Conservation (phyloP, 2,113 vertebrate genomes). For the Xenopus borealis region DNA sequence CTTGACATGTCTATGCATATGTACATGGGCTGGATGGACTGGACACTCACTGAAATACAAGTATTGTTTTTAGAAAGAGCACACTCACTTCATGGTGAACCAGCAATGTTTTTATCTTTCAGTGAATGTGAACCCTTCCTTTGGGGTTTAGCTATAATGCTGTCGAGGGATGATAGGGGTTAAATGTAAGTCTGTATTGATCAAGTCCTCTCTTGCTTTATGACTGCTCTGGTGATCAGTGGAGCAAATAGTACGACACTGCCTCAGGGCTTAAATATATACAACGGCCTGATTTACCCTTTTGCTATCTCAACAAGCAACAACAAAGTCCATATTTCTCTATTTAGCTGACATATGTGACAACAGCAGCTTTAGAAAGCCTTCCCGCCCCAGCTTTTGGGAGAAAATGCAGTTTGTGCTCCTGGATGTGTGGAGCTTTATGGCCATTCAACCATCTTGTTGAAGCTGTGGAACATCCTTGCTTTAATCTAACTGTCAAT, state of each 20-base stretch:
- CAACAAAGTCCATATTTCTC: constrained; percentile 24
- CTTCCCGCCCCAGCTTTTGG: constrained; percentile 6
- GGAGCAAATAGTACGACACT: constrained; percentile 18
- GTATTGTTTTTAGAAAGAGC: too few relatives aligned
- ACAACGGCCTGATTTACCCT: constrained; percentile 5
- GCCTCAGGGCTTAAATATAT: constrained; percentile 27
- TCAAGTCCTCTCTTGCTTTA: constrained; percentile 6
- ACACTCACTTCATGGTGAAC: too few relatives aligned
- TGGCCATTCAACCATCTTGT: constrained; percentile 40
- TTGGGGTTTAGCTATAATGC: neutral
- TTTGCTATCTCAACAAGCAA: constrained; percentile 20
- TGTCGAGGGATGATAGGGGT: neutral
- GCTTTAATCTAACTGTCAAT: constrained; percentile 46
- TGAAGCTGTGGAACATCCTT: constrained; percentile 39
- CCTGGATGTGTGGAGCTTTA: constrained; percentile 22
- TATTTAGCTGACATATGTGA: constrained; percentile 34
- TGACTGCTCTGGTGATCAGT: constrained; percentile 7
- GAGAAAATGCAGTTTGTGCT: constrained; percentile 18
- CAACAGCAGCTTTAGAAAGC: constrained; percentile 11
- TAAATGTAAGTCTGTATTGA: constrained; percentile 19
- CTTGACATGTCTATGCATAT: too few relatives aligned
- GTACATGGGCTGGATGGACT: too few relatives aligned
- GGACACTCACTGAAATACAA: too few relatives aligned
- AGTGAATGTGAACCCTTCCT: neutral
- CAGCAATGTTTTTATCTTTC: too few relatives aligned